Evolutionary conservation across 1,140 invertebrate species (phyloP).

Genomic region (Bombus pyrosoma): DNA sequence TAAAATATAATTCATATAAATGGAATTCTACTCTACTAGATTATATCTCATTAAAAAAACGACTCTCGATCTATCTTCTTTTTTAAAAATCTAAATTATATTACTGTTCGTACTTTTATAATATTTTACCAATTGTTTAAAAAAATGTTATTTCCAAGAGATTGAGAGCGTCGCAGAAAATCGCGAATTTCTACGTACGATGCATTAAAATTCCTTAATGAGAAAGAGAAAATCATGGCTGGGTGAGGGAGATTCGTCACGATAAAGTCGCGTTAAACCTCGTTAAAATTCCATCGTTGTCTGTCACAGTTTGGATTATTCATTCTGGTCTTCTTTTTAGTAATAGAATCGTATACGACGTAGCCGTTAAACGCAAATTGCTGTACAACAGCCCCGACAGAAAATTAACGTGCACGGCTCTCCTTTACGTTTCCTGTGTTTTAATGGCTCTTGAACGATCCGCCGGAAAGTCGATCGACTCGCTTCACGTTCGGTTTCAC

Average conservation of each 20-base stretch:
- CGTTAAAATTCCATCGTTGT: constrained; percentile 34
- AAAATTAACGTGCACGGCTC: constrained; percentile 23
- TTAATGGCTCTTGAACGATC: constrained; percentile 30
- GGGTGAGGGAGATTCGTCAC: not conserved
- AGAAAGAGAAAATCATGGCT: not conserved
- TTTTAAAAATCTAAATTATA: no score
- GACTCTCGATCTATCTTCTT: no score
- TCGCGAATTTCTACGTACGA: not conserved
- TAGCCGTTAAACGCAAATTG: not conserved
- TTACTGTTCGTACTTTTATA: no score
- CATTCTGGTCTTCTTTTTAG: not conserved
- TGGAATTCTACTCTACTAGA: no score
- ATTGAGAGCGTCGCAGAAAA: no score
- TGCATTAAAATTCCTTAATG: not conserved
- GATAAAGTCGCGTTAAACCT: constrained; percentile 6
- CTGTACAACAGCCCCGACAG: not conserved
- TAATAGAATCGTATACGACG: not conserved
- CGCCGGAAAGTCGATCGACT: constrained; percentile 50
- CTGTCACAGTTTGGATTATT: not conserved
- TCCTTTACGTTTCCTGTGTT: constrained; percentile 45
- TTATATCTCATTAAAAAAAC: no score
- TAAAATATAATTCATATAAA: no score
- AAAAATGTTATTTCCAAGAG: not conserved
- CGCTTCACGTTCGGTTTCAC: constrained; percentile 61
- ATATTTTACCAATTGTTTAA: not conserved